Evolutionary conservation across 2,113 vertebrate species (phyloP).

Genomic region (Colistium nudipinnis): DNA sequence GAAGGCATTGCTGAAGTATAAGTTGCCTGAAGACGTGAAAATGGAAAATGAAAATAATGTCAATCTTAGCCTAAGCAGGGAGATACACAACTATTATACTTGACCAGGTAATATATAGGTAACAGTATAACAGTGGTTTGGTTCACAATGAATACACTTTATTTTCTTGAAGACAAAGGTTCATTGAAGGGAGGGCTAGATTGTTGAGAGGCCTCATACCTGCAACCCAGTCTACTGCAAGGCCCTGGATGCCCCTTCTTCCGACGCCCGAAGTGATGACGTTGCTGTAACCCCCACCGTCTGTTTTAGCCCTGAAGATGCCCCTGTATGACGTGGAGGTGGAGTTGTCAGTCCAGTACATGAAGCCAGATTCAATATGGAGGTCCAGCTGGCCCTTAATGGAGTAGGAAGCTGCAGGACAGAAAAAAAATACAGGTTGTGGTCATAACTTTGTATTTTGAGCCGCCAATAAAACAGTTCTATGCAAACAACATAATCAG

Average conservation of each 20-base stretch:
- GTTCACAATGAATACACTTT: no score
- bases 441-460: neutral
- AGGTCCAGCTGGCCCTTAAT: conserved; percentile 64
- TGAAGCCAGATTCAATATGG: conserved; percentile 73
- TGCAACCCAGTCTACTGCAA: conserved; percentile 81
- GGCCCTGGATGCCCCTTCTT: conserved; percentile 70
- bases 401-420: conserved; percentile 58
- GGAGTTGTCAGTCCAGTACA: conserved; percentile 78
- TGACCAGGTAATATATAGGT: neutral
- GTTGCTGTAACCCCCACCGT: conserved; percentile 62
- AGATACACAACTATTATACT: neutral
- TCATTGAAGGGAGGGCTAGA: neutral
- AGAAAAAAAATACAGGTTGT: neutral
- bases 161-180: neutral
- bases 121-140: neutral
- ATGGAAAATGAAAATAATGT: neutral
- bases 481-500: neutral
- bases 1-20: conserved; percentile 94
- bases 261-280: conserved; percentile 73
- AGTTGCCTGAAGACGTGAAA: conserved; percentile 82
- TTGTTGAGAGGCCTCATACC: conserved; percentile 50
- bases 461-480: neutral
- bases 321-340: conserved; percentile 61
- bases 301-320: conserved; percentile 72
- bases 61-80: neutral